These are phyloP conservation scores for Stenodera caucasica DNA, from an alignment of 2,888 invertebrate species.

Conservation along the genomic window DNA sequence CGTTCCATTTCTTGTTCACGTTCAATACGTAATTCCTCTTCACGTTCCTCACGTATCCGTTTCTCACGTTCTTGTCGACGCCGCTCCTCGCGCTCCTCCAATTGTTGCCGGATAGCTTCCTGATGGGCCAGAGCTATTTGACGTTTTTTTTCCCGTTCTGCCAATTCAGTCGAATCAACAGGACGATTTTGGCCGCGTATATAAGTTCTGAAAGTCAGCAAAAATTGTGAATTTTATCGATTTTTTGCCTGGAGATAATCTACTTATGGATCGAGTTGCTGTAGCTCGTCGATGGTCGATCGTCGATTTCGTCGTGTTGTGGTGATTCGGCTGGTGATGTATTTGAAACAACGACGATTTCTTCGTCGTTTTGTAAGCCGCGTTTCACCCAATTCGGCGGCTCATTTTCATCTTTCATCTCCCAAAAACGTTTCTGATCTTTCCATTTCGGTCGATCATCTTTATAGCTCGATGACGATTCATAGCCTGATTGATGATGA, in stretches of 20 bases:
- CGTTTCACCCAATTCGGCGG: constrained; percentile 61
- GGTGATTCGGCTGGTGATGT: constrained; percentile 55
- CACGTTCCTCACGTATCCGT: constrained; percentile 73
- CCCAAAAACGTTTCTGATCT: constrained; percentile 71
- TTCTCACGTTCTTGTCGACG: constrained; percentile 76
- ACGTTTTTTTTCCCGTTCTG: constrained; percentile 79
- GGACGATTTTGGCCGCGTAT: constrained; percentile 86
- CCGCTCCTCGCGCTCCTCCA: constrained; percentile 78
- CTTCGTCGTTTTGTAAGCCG: constrained; percentile 58
- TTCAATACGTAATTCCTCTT: constrained; percentile 77
- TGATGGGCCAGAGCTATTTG: constrained; percentile 85
- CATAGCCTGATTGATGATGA: constrained; percentile 49
- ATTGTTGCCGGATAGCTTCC: constrained; percentile 79
- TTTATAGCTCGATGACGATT: constrained; percentile 54
- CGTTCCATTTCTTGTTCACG: constrained; percentile 73
- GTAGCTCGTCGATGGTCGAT: constrained; percentile 51
- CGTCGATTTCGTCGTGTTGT: constrained; percentile 52
- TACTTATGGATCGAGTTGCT: constrained; percentile 43
- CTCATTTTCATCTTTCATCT: constrained; percentile 55
- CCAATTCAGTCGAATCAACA: constrained; percentile 75
- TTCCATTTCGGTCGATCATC: constrained; percentile 75
- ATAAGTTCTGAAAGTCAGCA: constrained; percentile 60
- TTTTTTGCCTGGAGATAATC: neutral
- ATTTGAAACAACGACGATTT: constrained; percentile 55
- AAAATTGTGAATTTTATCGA: neutral